Evolutionary conservation across 2,797 vertebrate species (phyloP), one percentile per base, ranked within the genome.

Genomic region (Schizopygopsis pylzovi): DNA sequence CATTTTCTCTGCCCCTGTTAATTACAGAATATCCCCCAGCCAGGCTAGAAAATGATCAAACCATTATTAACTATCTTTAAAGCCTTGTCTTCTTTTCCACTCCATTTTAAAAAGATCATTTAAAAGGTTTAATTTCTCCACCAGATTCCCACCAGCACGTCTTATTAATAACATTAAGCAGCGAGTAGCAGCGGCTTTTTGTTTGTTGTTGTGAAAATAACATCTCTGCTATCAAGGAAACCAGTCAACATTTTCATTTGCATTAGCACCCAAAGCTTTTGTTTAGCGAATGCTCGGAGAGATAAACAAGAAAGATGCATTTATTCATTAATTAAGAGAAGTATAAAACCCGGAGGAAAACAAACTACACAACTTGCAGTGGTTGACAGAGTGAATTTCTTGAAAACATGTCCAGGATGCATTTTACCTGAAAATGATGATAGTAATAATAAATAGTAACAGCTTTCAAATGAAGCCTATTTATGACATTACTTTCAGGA

Each of bases 1-100:
- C 61, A 80, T 83, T 87, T 83, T 54, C 73, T 47, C 59, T 61
- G 39, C 37, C 73, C 70, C 33, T 79, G 79, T 83, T 89, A 86
- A 86, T 89, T 85, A 87, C 47, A 83, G 63, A 82, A 76, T 59
- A 70, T 75, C 79, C 85, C 49, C 63, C 33, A 75, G 73, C 59
- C 76, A 65, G 59, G 33, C 28, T 72, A 73, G 70, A 68, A 84
- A 77, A 84, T 72, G 11, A 86, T 89, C 70, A 49, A 76, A 73
- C 85, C 77, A 52, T 72, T 81, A 79, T 81, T 72, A 84, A 82
- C 39, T 54, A 49, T 56, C 54, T 72, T 83, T 85, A 85, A 89
- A 70, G 33, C 71, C 49, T 59, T 3, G 39, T 75, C 72, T 47
- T 83, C 45, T 49, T 41, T 70, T 81, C 37, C 13, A 33, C 49